Conservation (phyloP, 2,113 vertebrate species). For the Alethe castanea region DNA sequence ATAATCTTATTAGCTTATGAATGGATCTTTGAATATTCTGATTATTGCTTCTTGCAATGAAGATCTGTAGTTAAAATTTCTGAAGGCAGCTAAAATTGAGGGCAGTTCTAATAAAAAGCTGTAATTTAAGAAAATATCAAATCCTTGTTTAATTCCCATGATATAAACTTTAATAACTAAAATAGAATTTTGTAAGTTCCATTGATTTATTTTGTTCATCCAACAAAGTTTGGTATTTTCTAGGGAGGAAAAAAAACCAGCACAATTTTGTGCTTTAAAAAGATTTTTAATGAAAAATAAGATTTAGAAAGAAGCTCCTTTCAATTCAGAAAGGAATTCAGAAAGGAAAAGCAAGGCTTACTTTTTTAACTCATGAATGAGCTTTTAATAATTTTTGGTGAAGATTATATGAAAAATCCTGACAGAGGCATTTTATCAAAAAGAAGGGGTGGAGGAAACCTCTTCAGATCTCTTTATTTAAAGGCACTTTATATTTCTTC, state of each 20-base stretch:
- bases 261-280: neutral
- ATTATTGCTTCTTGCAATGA: neutral
- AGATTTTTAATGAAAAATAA: conserved; percentile 10
- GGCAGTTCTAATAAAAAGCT: conserved; percentile 18
- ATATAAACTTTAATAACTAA: conserved; percentile 49
- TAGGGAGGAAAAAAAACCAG: neutral
- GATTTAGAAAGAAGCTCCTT: neutral
- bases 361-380: neutral
- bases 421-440: neutral
- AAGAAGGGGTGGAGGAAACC: neutral
- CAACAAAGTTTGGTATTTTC: conserved; percentile 41
- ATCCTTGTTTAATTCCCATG: neutral
- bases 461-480: neutral
- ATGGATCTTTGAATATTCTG: conserved; percentile 21
- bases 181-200: conserved; percentile 34
- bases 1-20: conserved; percentile 32
- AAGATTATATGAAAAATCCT: neutral
- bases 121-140: conserved; percentile 41
- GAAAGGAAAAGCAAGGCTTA: neutral
- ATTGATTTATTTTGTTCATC: conserved; percentile 18
- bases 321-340: neutral
- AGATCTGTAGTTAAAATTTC: conserved; percentile 43
- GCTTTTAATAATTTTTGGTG: neutral
- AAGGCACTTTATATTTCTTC: neutral
- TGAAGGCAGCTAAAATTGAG: conserved; percentile 38